A percentile compares a stretch with the other conserved stretches of the same genome.
Evolutionary conservation across 2,888 invertebrate genomes (phyloP).

Genomic region (Pandemis heparana): DNA sequence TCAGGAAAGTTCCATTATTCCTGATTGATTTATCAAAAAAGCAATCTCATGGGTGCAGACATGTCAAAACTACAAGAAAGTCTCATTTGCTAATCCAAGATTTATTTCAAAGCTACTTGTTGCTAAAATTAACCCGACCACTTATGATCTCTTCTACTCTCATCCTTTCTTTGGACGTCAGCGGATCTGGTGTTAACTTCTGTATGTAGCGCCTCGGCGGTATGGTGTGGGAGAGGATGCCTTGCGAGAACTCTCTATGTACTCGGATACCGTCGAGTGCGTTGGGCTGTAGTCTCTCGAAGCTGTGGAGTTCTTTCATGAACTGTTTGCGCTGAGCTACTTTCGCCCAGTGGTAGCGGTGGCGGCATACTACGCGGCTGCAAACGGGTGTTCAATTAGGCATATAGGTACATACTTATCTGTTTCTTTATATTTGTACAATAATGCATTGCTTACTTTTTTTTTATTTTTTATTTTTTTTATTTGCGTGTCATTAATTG

Average conservation of each 20-base stretch:
- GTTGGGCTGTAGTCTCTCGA: conserved; percentile 86
- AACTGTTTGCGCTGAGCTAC: conserved; percentile 85
- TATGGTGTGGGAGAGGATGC: conserved; percentile 81
- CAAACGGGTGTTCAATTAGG: conserved; percentile 37
- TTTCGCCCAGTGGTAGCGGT: conserved; percentile 84
- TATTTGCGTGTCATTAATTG: too few relatives aligned
- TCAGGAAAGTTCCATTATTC: too few relatives aligned
- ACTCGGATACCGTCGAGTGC: conserved; percentile 88
- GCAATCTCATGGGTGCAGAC: too few relatives aligned
- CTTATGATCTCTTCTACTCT: conserved; percentile 78
- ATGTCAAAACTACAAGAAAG: background rate
- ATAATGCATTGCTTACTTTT: too few relatives aligned
- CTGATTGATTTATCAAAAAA: too few relatives aligned
- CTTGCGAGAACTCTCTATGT: conserved; percentile 87
- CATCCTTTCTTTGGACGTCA: conserved; percentile 72
- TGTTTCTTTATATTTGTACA: too few relatives aligned
- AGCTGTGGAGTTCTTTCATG: conserved; percentile 86
- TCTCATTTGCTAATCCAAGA: too few relatives aligned
- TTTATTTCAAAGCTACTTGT: conserved; percentile 52
- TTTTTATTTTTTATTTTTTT: too few relatives aligned
- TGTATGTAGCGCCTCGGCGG: conserved; percentile 77
- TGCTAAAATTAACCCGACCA: conserved; percentile 67
- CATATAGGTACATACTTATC: too few relatives aligned
- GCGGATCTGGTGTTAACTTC: conserved; percentile 74
- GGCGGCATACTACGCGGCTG: conserved; percentile 88